Evolutionary conservation across 2,797 vertebrate species (phyloP).

Genomic region (Enteromius anoplus): DNA sequence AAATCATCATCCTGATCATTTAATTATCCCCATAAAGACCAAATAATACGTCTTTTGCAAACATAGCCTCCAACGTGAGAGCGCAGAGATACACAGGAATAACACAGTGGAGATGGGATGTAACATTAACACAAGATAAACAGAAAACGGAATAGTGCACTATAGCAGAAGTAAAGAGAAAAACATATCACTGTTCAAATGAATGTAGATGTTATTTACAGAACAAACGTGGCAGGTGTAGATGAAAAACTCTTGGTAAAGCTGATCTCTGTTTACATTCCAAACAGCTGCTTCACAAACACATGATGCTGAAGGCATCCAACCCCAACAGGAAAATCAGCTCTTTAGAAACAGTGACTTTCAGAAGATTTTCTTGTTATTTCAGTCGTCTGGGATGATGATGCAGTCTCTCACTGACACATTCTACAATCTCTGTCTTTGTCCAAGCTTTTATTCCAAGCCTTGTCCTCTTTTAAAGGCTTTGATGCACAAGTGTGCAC

Average conservation of each 20-base stretch:
- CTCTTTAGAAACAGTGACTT: not conserved
- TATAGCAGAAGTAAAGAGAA: not conserved
- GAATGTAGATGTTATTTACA: not conserved
- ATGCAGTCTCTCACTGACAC: not conserved
- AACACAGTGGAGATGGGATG: no score
- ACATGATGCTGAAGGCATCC: not conserved
- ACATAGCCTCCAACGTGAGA: no score
- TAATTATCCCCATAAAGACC: no score
- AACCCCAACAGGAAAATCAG: conserved; percentile 19
- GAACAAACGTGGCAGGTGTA: not conserved
- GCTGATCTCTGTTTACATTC: not conserved
- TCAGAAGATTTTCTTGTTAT: no score
- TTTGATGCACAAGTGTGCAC: not conserved
- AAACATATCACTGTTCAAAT: not conserved
- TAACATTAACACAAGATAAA: not conserved
- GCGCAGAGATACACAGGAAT: no score
- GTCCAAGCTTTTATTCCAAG: not conserved
- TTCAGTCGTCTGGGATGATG: no score
- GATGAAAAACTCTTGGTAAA: not conserved
- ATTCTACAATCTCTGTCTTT: no score
- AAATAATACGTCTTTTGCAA: no score
- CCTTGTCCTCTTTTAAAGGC: not conserved
- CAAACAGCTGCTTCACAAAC: not conserved
- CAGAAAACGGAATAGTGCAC: not conserved
- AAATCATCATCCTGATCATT: no score